Conservation (phyloP, 2,797 vertebrate species). For the Mormyrus proboscirostris region DNA sequence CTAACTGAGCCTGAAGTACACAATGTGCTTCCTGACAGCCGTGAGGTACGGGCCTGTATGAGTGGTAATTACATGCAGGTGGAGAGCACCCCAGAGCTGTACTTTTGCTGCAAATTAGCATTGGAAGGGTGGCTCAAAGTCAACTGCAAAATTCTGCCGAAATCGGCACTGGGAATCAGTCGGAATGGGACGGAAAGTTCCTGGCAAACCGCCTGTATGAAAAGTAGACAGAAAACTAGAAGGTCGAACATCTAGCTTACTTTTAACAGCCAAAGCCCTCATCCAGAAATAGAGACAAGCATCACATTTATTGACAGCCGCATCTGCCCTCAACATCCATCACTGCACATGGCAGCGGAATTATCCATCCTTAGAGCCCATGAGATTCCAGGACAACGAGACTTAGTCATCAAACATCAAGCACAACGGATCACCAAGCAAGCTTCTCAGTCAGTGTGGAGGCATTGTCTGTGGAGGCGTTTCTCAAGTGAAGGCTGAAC, state of each 20-base stretch:
- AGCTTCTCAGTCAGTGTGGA: neutral
- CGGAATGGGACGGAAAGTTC: neutral
- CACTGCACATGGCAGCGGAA: neutral
- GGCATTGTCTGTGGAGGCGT: neutral
- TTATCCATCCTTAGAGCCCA: neutral
- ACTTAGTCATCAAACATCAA: neutral
- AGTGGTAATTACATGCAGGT: conserved; percentile 36
- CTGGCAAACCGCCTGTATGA: neutral
- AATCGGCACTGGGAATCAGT: neutral
- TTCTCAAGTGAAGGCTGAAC: neutral
- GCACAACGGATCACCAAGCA: neutral
- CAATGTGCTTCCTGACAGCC: conserved; percentile 18
- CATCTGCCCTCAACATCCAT: neutral
- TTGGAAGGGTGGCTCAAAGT: conserved; percentile 26
- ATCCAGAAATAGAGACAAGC: neutral
- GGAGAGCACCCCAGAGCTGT: conserved; percentile 15
- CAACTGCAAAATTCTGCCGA: conserved; percentile 20
- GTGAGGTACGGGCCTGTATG: conserved; percentile 33
- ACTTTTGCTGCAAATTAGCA: conserved; percentile 32
- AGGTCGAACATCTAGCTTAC: neutral
- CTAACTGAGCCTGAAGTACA: conserved; percentile 32
- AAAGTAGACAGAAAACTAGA: neutral
- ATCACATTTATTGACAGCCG: neutral
- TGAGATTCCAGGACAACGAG: neutral
- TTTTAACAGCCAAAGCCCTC: neutral